Conservation (phyloP, 1,140 invertebrate genomes). For the Neocloeon triangulifer region DNA sequence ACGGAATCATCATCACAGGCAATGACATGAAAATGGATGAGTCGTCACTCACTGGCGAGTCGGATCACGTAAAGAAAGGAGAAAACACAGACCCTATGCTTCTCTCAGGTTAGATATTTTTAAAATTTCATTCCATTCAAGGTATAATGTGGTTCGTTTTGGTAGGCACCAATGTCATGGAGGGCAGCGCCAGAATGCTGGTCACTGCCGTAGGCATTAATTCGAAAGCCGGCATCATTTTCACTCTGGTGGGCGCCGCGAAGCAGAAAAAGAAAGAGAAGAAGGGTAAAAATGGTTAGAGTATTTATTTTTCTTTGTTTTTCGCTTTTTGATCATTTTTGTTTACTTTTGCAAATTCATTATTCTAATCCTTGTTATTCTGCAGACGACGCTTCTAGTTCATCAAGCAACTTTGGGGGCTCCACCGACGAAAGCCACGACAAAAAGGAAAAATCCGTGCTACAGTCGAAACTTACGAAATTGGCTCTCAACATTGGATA, state of each 20-base stretch:
- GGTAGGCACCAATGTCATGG: constrained; percentile 41
- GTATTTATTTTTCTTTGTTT: constrained; percentile 1
- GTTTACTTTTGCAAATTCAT: too few relatives aligned
- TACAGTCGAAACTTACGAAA: constrained; percentile 40
- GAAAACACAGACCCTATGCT: constrained; percentile 32
- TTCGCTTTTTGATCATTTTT: constrained; percentile 1
- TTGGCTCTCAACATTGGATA: constrained; percentile 16
- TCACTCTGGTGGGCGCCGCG: constrained; percentile 31
- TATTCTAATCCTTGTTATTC: too few relatives aligned
- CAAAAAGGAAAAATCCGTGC: constrained; percentile 29
- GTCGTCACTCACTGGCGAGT: constrained; percentile 47
- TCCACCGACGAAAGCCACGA: constrained; percentile 13
- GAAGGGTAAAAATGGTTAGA: constrained; percentile 14
- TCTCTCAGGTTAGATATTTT: constrained; percentile 34
- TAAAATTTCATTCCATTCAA: background rate
- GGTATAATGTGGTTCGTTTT: background rate
- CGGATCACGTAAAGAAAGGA: constrained; percentile 46
- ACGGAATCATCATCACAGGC: constrained; percentile 43
- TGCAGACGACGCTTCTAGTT: constrained; percentile 24
- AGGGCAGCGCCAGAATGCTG: constrained; percentile 38
- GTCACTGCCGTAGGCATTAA: constrained; percentile 39
- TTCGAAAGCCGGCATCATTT: constrained; percentile 43
- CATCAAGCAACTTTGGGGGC: constrained; percentile 22
- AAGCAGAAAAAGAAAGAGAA: constrained; percentile 21
- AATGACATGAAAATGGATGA: constrained; percentile 53